A percentile compares a stretch with the other conserved stretches of the same genome.
Evolutionary conservation across 2,113 vertebrate genomes (phyloP).

Genomic region (Leptodactylus fuscus): DNA sequence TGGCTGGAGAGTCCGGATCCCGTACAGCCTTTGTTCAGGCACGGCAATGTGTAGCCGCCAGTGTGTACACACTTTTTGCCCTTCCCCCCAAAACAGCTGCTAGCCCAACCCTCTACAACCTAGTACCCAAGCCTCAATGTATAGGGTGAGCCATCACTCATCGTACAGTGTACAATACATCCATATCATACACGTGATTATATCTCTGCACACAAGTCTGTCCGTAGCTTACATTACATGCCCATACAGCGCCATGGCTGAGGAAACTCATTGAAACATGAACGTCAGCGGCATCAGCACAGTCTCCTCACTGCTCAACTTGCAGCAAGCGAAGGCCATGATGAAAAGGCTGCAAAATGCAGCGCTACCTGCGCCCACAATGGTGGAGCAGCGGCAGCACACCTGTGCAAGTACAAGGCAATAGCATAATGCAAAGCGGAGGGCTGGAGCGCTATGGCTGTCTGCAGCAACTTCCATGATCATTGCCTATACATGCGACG

Average conservation of each 20-base stretch:
- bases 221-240: neutral
- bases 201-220: neutral
- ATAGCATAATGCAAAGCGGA: too few relatives aligned
- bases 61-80: conserved; percentile 42
- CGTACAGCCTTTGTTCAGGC: conserved; percentile 17
- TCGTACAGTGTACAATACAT: neutral
- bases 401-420: neutral
- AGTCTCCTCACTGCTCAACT: neutral
- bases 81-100: conserved; percentile 41
- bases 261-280: neutral
- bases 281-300: neutral
- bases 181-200: neutral
- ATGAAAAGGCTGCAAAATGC: too few relatives aligned
- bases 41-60: conserved; percentile 8
- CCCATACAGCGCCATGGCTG: neutral
- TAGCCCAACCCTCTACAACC: conserved; percentile 40
- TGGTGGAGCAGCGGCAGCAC: neutral
- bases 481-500: neutral
- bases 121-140: neutral
- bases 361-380: too few relatives aligned
- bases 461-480: neutral
- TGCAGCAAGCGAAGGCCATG: neutral
- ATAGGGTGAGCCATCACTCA: neutral
- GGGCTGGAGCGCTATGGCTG: neutral
- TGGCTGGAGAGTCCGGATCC: neutral